Conservation (phyloP, 2,113 vertebrate species). For the Carassius auratus region DNA sequence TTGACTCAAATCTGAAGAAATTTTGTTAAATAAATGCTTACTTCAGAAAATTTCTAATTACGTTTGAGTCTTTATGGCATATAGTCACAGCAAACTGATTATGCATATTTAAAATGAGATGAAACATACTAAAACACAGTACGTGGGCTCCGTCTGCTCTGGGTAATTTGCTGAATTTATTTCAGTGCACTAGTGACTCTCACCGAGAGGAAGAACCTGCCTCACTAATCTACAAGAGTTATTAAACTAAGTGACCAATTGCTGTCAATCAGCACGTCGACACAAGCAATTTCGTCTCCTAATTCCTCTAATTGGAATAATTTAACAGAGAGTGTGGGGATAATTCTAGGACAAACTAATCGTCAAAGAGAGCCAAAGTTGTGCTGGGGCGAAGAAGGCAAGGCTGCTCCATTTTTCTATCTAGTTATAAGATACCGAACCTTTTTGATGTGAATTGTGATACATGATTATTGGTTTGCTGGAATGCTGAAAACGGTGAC, state of each 20-base stretch:
- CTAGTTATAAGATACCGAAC: neutral
- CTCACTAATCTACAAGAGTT: slow-evolving; percentile 60
- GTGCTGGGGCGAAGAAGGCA: neutral
- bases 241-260: slow-evolving; percentile 69
- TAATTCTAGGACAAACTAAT: slow-evolving; percentile 60
- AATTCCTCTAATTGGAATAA: slow-evolving; percentile 73
- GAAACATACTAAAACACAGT: neutral
- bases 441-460: neutral
- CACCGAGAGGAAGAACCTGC: slow-evolving; percentile 36
- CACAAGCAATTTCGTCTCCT: slow-evolving; percentile 71
- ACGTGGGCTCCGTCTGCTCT: slow-evolving; percentile 13
- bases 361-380: neutral
- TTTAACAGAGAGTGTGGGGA: slow-evolving; percentile 67
- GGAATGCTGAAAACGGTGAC: neutral
- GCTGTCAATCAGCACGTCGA: slow-evolving; percentile 72
- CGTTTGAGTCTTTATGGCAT: neutral
- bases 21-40: neutral
- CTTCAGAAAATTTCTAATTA: neutral
- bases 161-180: slow-evolving; percentile 18
- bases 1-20: neutral
- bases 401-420: neutral
- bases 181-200: slow-evolving; percentile 33
- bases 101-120: slow-evolving; percentile 18
- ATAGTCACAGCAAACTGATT: slow-evolving; percentile 3
- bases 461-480: neutral